Base-by-base conservation (phyloP, 2,797 vertebrate genomes). In the Ataeniobius toweri region DNA sequence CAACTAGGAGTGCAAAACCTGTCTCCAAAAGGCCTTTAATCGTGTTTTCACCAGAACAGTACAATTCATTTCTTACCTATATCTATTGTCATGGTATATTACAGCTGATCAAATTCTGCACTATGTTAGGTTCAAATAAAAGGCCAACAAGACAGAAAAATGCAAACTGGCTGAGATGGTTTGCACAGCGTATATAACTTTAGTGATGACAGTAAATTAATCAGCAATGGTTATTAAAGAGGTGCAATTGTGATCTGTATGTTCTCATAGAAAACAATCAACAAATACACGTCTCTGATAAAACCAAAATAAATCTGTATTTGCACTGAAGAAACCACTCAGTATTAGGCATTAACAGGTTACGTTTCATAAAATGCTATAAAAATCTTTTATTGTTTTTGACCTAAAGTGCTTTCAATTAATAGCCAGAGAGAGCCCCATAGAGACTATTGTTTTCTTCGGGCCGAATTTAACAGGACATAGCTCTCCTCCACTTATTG, bases 161-260 rank as follows among this genome's bases (percentile, higher is more conserved):
- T 94, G 88, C 56, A 90, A 94, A 92, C 87, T 94, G 94, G 85
- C 88, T 92, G 92, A 92, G 83, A 58, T 78, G 28, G 28, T 36
- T 31, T 36, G 16, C 59, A 20, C 36, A 8, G 28, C 8, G 6
- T 20, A 7, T 1, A 61, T 20, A 8, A 31, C 28, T 36, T 61
- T 90, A 71, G 84, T 81, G 77, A 63, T 2, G 72, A 80, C 81
- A 85, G 83, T 86, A 79, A 88, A 86, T 20, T 41, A 41, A 81
- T 56, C 46, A 31, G 56, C 56, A 39, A 56, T 74, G 72, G 85
- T 83, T 71, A 81, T 69, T 75, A 72, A 16, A 14, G 73, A 16
- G 14, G 51, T 76, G 77, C 72, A 78, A 80, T n/a, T 77, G 75
- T 76, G 58, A 83, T 84, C 8, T 55, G 28, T 50, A 48, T 10